These are phyloP conservation scores for Hermodice carunculata DNA, from an alignment of 2,888 invertebrate species.

Conservation along the genomic window DNA sequence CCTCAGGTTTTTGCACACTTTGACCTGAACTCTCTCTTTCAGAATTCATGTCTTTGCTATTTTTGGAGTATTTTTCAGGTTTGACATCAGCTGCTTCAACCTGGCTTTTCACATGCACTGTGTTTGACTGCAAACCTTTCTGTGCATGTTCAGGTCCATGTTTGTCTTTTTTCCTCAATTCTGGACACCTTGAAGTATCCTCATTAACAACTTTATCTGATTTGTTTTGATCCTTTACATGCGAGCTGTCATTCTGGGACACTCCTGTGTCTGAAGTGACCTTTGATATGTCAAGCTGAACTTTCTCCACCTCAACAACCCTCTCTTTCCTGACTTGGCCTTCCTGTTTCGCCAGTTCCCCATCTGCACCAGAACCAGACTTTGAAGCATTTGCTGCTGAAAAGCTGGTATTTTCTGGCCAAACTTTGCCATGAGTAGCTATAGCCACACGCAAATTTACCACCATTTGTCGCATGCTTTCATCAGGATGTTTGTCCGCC, in stretches of 20 bases:
- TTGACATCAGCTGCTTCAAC: not conserved
- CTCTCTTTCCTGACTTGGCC: not conserved
- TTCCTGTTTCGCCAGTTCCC: not conserved
- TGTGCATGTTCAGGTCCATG: too few relatives aligned
- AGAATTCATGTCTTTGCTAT: not conserved
- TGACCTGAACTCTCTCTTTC: not conserved
- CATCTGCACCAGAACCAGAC: not conserved
- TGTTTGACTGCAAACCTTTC: not conserved
- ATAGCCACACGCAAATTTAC: constrained; percentile 64
- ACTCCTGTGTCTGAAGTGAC: too few relatives aligned
- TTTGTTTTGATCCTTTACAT: too few relatives aligned
- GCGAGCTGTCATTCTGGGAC: too few relatives aligned
- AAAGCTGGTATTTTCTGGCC: constrained; percentile 49
- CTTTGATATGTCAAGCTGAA: too few relatives aligned
- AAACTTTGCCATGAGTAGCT: constrained; percentile 64
- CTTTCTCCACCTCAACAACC: not conserved
- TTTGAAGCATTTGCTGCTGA: not conserved
- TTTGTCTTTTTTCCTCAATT: too few relatives aligned
- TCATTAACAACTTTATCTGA: too few relatives aligned
- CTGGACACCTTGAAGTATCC: too few relatives aligned
- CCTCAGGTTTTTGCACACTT: not conserved
- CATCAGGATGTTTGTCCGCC: constrained; percentile 47
- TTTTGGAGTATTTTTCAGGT: not conserved
- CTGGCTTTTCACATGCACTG: not conserved
- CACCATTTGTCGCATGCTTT: constrained; percentile 61